Evolutionary conservation across 2,888 invertebrate species (phyloP).

Genomic region (Leuctra nigra): DNA sequence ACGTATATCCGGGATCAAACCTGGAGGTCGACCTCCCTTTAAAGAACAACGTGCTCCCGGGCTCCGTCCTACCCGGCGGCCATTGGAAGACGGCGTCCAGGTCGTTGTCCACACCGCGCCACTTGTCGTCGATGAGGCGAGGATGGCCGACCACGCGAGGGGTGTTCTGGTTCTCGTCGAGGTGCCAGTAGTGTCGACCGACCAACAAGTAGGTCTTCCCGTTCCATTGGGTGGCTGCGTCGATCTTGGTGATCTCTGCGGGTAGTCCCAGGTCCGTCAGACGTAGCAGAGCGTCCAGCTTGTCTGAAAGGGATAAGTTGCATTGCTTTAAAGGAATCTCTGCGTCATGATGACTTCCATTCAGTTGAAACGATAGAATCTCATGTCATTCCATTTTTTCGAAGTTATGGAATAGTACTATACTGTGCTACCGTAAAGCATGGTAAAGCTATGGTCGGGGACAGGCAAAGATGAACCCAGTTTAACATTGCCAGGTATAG

Average conservation of each 20-base stretch:
- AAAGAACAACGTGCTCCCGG: constrained; percentile 73
- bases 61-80: constrained; percentile 67
- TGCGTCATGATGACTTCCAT: no score
- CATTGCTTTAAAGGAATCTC: no score
- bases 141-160: constrained; percentile 57
- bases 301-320: no score
- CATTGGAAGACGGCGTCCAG: constrained; percentile 71
- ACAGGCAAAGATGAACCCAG: no score
- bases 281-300: constrained; percentile 46
- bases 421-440: no score
- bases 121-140: constrained; percentile 47
- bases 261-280: constrained; percentile 59
- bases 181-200: constrained; percentile 61
- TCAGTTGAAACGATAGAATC: no score
- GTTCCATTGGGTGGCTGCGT: constrained; percentile 61
- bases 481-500: no score
- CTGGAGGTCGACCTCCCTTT: constrained; percentile 65
- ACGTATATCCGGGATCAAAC: no score
- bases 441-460: no score
- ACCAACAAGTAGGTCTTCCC: constrained; percentile 57
- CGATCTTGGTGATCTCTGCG: constrained; percentile 50
- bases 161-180: no score
- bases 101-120: constrained; percentile 61
- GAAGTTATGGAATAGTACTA: no score
- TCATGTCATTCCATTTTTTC: no score